Evolutionary conservation across 2,888 invertebrate genomes (phyloP).

Genomic region (Rambutsinella grinnellia): DNA sequence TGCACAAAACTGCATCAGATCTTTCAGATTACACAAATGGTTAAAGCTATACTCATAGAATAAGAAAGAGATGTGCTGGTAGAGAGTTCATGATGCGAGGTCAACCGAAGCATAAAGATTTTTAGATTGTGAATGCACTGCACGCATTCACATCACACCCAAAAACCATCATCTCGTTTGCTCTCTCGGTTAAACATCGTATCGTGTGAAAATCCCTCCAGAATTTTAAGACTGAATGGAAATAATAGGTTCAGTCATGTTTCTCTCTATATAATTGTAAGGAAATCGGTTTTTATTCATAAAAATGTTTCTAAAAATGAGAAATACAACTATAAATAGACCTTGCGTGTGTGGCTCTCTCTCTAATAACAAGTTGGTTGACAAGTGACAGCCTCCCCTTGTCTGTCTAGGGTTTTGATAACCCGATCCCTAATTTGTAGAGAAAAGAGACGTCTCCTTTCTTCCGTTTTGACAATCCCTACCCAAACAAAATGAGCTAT

Average conservation of each 20-base stretch:
- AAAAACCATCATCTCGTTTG: background rate
- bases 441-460: slow-evolving; percentile 44
- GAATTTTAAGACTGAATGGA: background rate
- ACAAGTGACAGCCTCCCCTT: slow-evolving; percentile 42
- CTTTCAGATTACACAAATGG: background rate
- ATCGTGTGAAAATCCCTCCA: slow-evolving; percentile 33
- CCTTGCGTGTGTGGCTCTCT: no score
- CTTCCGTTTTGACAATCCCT: slow-evolving; percentile 42
- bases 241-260: background rate
- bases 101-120: background rate
- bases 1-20: background rate
- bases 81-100: slow-evolving; percentile 17
- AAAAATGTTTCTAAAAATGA: slow-evolving; percentile 20
- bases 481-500: slow-evolving; percentile 27
- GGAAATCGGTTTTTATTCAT: background rate
- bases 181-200: slow-evolving; percentile 14
- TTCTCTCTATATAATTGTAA: background rate
- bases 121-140: background rate
- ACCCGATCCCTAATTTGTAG: slow-evolving; percentile 46
- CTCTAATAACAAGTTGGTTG: slow-evolving; percentile 39
- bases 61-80: background rate
- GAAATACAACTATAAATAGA: no score
- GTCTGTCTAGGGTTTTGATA: slow-evolving; percentile 40
- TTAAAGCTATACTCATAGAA: background rate
- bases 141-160: slow-evolving; percentile 27